Evolutionary conservation across 1,140 invertebrate genomes (phyloP), one percentile per base, ranked within the genome.

Genomic region (Akabosia matsudoensis): DNA sequence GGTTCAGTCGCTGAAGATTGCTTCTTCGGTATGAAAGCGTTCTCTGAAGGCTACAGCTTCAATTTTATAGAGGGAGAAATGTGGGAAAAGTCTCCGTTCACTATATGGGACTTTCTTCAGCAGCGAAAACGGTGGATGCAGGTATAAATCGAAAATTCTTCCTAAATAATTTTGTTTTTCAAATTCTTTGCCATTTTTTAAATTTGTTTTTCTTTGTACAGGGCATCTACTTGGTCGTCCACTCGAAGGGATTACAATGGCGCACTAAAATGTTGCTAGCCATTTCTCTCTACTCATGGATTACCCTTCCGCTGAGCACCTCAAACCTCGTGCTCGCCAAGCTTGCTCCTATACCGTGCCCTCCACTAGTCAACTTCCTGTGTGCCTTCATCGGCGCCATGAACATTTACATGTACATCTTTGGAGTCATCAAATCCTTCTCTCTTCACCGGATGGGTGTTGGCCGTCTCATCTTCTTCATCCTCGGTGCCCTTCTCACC

Each of bases 1-100:
- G 96, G 96, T 33, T 97, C 95, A 0, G 93, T 98, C n/a, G 96
- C 97, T 30, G 96, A 98, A 85, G 97, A 98, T 85, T 97, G 95
- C 83, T 98, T 91, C 84, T 98, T 98, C 87, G 95, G 93, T 0
- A 96, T 98, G 93, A 91, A 92, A 76, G 97, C 96, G 0, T 94
- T 91, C 83, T 88, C 89, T 74, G 88, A 93, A 84, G 93, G 93
- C 13, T 95, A 92, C 82, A 89, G 91, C 0, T 97, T 97, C 83
- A 94, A 95, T 82, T 97, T 97, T 85, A 90, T 97, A 77, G 95
- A 97, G 83, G 95, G 96, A 24, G 96, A 97, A 86, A 97, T 98
- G 96, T 95, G 94, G 91, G 96, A 98, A 84, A 97, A 98, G 83
- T 96, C 94, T 22, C 96, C 97, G 7, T 99, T 98, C 83, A 95